phyloP scores from a whole-genome alignment of 2,888 invertebrate species.

The Dynastes hyllus region DNA sequence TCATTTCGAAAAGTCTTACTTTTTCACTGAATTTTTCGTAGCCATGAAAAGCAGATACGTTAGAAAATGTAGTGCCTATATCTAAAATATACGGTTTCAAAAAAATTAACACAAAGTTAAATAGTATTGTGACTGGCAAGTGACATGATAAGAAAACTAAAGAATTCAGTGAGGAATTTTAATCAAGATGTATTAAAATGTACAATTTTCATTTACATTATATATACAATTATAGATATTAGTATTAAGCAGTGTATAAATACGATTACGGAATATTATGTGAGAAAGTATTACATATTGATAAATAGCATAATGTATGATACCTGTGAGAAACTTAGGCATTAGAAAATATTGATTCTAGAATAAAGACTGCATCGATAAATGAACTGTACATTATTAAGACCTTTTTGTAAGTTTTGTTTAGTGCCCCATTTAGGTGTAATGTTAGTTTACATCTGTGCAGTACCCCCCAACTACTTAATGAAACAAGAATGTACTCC shows the following conservation, averaged over 20 bases:
- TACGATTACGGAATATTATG: slow-evolving; percentile 34
- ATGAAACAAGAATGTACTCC: slow-evolving; percentile 37
- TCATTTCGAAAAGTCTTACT: background rate
- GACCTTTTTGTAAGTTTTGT: slow-evolving; percentile 50
- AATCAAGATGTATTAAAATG: slow-evolving; percentile 34
- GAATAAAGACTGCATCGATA: slow-evolving; percentile 71
- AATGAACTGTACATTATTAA: slow-evolving; percentile 62
- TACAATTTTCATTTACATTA: slow-evolving; percentile 32
- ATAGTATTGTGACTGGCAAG: too few relatives aligned
- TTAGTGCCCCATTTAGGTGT: slow-evolving; percentile 55
- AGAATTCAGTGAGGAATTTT: slow-evolving; percentile 27
- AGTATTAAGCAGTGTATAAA: slow-evolving; percentile 42
- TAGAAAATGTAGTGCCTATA: slow-evolving; percentile 7
- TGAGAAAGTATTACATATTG: slow-evolving; percentile 42
- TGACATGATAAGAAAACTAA: slow-evolving; percentile 3
- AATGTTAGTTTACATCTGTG: slow-evolving; percentile 66
- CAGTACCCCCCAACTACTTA: slow-evolving; percentile 68
- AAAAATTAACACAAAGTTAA: background rate
- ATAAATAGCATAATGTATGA: slow-evolving; percentile 50
- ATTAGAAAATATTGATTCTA: slow-evolving; percentile 68
- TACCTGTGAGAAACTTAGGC: slow-evolving; percentile 63
- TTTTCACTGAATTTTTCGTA: slow-evolving; percentile 34
- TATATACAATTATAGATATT: slow-evolving; percentile 33
- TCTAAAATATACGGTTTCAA: background rate
- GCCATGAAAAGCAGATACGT: background rate